Evolutionary conservation across 2,888 invertebrate species (phyloP), one percentile per base, ranked within the genome.

Genomic region (Timema podura): DNA sequence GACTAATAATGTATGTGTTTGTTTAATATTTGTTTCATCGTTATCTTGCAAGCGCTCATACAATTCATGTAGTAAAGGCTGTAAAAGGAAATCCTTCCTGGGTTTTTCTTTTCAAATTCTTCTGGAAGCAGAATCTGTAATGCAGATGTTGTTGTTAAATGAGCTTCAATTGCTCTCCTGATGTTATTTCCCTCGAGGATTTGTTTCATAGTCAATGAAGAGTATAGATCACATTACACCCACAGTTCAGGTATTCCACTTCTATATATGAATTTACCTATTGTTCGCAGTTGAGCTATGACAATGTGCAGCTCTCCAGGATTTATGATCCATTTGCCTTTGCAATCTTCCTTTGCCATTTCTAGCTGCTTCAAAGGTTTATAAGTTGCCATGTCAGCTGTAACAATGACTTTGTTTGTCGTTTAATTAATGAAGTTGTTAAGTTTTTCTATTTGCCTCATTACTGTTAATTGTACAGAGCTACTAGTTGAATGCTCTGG

Each of bases 281-380:
- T 57, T 11, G 57, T 57, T 8, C 57, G 7, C 7, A 57, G 57
- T 57, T 57, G 57, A 57, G 57, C 57, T 11, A 57, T 57, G 6
- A 57, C 16, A 9, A 57, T 57, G 57, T 57, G 57, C 57, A 57
- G 57, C n/a, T 57, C 57, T 57, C 57, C 57, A 11, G 57, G 57
- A n/a, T 57, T 57, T 13, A 57, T 15, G 7, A 57, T 57, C 57
- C 57, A 57, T 57, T 57, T 57, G 6, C 57, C 57, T 13, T 57
- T 57, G 57, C 57, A 57, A 57, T 57, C 57, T 57, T 57, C 57
- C n/a, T 8, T 57, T 57, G 57, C 57, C 57, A 57, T 57, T 57
- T 57, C 57, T 15, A 57, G 16, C 57, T 57, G 57, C 57, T 57
- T 57, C n/a, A 57, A 11, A 8, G 57, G 57, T 57, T 57, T 57